phyloP scores from a whole-genome alignment of 2,797 vertebrate species.

The Sitta carolinensis region DNA sequence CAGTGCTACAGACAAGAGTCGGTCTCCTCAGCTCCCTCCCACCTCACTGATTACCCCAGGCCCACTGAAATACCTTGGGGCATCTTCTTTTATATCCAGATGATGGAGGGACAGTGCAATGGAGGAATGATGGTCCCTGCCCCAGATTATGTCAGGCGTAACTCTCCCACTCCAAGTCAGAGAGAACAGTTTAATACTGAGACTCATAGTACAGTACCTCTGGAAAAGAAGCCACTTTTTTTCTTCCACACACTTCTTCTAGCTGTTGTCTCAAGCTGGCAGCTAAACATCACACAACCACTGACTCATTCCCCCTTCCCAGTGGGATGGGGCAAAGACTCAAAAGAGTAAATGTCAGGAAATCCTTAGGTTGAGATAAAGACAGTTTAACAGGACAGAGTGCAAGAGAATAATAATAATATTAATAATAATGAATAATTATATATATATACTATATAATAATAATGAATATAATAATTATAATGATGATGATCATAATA shows the following conservation, averaged over 20 bases:
- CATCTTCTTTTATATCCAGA: neutral
- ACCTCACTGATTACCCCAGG: neutral
- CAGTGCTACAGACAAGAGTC: neutral
- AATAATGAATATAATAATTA: neutral
- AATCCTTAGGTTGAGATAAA: neutral
- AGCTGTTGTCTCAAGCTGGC: neutral
- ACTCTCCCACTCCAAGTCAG: neutral
- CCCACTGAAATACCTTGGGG: neutral
- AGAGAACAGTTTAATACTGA: neutral
- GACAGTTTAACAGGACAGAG: neutral
- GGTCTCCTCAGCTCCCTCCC: neutral
- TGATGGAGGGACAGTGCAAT: neutral
- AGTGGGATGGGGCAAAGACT: neutral
- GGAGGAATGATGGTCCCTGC: neutral
- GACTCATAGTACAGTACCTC: neutral
- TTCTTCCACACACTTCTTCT: neutral
- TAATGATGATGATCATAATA: neutral
- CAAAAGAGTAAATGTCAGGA: neutral
- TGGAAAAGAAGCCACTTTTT: neutral
- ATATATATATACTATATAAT: no score
- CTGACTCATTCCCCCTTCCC: neutral
- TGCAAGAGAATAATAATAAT: neutral
- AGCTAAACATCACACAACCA: neutral
- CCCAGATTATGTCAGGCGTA: neutral
- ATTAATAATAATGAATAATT: neutral